Evolutionary conservation across 2,113 vertebrate genomes (phyloP), one percentile per base, ranked within the genome.

Genomic region (Serinus canaria): DNA sequence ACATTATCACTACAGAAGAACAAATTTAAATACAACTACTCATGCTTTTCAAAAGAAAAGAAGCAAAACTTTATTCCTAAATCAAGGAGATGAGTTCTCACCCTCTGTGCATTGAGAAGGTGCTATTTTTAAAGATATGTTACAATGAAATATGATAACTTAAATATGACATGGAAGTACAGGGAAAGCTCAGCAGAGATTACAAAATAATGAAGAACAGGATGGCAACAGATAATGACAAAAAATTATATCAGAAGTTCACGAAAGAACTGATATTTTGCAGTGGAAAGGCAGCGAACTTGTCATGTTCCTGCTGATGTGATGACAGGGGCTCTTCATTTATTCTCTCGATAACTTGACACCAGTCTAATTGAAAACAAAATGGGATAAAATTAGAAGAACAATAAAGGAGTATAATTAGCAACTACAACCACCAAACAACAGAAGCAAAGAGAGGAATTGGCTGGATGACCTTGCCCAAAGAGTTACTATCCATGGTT

Each of bases 291-390:
- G 28, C 4, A 33, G 23, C 50, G 33, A 78, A 66, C 60, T 79
- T 68, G 43, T n/a, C 46, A 15, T 67, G 23, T 25, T 93, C 56
- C 23, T 64, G 60, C 10, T 35, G 78, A 37, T 50, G 47, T 18
- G 35, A 53, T 63, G 47, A 67, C 63, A 49, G 72, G 4, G 49
- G 24, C 15, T 84, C 41, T 82, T 92, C 78, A 35, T 47, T 93
- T 72, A 96, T 52, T 94, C 89, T 92, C 63, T 85, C 5, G n/a
- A 90, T 20, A 88, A 16, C 49, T 93, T 95, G 66, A 52, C 67
- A 37, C 70, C 53, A 60, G 37, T 55, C 95, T 94, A 87, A 63
- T 21, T 55, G 39, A 75, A 90, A 90, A 79, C 41, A 92, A 88
- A 90, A 68, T 7, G 68, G 23, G 79, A 76, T 16, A n/a, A 82